Evolutionary conservation across 2,888 invertebrate species (phyloP), one percentile per base, ranked within the genome.

Genomic region (Aradus depressus): DNA sequence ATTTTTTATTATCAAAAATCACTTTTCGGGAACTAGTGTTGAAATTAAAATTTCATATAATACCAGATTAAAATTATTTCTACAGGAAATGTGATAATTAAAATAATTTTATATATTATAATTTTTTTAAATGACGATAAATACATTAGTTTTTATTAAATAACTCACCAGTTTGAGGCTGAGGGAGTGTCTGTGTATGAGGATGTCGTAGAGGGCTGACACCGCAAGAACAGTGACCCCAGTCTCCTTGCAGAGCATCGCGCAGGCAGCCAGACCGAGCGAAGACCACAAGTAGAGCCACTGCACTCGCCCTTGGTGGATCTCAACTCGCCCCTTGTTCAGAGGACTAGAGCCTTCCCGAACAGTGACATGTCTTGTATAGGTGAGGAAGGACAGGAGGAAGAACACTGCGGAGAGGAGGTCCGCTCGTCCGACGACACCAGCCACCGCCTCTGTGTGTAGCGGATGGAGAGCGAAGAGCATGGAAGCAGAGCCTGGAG

Each of bases 361-460:
- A 23, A 50, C 56, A 32, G 34, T 61, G 60, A 85, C 76, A 66
- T 91, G 90, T 57, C 81, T 79, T 63, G 81, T 78, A 70, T 93
- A 96, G 44, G 83, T 77, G 62, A 92, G 75, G 66, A 95, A 84
- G 60, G 92, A 83, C 56, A 89, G 72, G 55, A 95, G 77, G 68
- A 90, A 92, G 68, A 92, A 84, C 62, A 90, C 80, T 47, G 91
- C 90, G 12, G 93, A 88, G 22, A 90, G 83, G 37, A 96, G 73
- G 68, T 97, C 97, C 2, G 96, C 95, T 51, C 96, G 76, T 2
- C 97, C 97, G 12, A 97, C 96, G 44, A 93, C 79, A 21, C 92
- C 92, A 0, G 95, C 90, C 26, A 96, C 95, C 0, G 96, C 93
- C 70, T 97, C 97, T 3, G 91, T 89, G 72, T 96, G 96, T 62